phyloP scores from a whole-genome alignment of 2,888 invertebrate genomes.

The Drosophila peninsularis region DNA sequence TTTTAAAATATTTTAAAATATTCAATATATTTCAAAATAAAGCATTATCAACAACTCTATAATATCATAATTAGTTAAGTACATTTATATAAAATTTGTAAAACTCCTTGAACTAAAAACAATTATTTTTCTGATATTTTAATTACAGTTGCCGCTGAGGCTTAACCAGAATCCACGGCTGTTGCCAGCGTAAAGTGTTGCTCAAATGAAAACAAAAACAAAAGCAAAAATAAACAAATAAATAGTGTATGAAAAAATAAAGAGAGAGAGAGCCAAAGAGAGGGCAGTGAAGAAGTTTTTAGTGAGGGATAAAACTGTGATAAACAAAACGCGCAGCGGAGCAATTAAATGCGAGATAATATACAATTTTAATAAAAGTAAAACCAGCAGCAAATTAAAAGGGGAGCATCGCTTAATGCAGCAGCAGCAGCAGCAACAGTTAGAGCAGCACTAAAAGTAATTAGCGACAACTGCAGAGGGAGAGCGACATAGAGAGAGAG shows the following conservation, averaged over 20 bases:
- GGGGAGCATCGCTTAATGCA: conserved; percentile 68
- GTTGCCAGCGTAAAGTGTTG: conserved; percentile 35
- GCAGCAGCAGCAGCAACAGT: conserved; percentile 33
- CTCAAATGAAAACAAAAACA: conserved; percentile 9
- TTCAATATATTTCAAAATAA: background rate
- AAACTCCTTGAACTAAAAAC: conserved; percentile 42
- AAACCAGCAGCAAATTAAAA: conserved; percentile 72
- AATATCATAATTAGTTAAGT: background rate
- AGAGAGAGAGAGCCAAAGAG: no score
- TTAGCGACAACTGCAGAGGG: conserved; percentile 48
- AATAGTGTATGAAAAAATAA: conserved; percentile 5
- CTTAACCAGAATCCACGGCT: background rate
- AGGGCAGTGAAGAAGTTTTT: conserved; percentile 15
- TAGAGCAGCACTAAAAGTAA: conserved; percentile 70
- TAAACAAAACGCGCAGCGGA: conserved; percentile 56
- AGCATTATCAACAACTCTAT: background rate
- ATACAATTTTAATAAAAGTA: conserved; percentile 77
- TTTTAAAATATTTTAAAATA: no score
- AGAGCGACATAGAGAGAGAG: conserved; percentile 11
- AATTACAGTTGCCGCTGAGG: conserved; percentile 61
- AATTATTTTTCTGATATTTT: conserved; percentile 45
- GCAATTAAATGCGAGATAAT: conserved; percentile 61
- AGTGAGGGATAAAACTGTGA: conserved; percentile 69
- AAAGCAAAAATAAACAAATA: conserved; percentile 2
- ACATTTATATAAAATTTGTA: background rate